A percentile compares a stretch with the other conserved stretches of the same genome.
Conservation (phyloP, 2,888 invertebrate genomes). For the Pyrrhia umbra region DNA sequence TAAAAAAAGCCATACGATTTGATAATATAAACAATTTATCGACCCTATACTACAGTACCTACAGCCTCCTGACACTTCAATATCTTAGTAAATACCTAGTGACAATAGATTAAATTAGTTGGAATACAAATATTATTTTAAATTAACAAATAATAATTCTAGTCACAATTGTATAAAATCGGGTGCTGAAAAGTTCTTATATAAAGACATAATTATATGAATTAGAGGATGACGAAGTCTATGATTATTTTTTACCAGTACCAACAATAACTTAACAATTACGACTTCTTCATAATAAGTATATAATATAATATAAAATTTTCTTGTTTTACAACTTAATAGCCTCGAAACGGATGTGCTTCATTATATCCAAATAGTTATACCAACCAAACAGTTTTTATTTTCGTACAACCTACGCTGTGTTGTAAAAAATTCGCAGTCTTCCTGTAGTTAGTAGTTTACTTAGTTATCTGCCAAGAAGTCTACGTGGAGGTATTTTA, state of each 20-base stretch:
- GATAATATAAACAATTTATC: too few relatives aligned
- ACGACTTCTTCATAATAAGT: slow-evolving; percentile 56
- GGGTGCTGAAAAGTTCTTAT: too few relatives aligned
- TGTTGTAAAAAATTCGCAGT: slow-evolving; percentile 40
- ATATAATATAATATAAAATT: slow-evolving; percentile 57
- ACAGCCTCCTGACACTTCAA: too few relatives aligned
- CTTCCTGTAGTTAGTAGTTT: slow-evolving; percentile 38
- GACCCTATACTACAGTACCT: too few relatives aligned
- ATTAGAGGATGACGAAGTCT: slow-evolving; percentile 43
- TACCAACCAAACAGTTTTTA: slow-evolving; percentile 61
- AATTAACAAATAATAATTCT: too few relatives aligned
- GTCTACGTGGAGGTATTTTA: slow-evolving; percentile 45
- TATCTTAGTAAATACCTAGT: too few relatives aligned
- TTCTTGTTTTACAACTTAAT: slow-evolving; percentile 68
- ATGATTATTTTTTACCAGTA: slow-evolving; percentile 41
- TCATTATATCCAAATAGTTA: slow-evolving; percentile 65
- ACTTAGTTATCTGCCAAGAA: slow-evolving; percentile 18
- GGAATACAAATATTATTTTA: too few relatives aligned
- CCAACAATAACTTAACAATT: slow-evolving; percentile 58
- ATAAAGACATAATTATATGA: slow-evolving; percentile 40
- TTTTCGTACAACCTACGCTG: slow-evolving; percentile 41
- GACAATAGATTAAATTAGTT: neutral
- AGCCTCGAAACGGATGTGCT: slow-evolving; percentile 61
- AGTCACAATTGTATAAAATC: too few relatives aligned
- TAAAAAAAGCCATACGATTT: too few relatives aligned